These are phyloP conservation scores for Pangasius larnaudii DNA, from an alignment of 2,797 vertebrate species.

Conservation along the genomic window DNA sequence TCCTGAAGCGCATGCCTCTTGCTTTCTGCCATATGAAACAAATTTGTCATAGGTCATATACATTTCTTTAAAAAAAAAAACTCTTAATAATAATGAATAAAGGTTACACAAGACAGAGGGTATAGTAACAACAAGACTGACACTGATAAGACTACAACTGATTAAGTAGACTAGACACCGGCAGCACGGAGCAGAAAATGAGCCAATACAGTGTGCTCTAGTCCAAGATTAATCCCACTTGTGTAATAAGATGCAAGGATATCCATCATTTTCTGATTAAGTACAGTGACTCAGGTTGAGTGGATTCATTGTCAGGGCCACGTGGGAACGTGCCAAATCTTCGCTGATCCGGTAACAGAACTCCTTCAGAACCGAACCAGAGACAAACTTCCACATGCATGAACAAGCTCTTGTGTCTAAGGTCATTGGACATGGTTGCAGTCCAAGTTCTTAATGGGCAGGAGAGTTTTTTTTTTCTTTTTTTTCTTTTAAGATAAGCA, in stretches of 20 bases:
- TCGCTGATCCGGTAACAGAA: constrained; percentile 23
- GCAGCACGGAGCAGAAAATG: constrained; percentile 12
- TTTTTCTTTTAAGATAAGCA: constrained; percentile 31
- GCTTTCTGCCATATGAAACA: constrained; percentile 74
- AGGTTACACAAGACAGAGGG: background rate
- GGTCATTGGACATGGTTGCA: constrained; percentile 27
- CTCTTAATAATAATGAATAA: background rate
- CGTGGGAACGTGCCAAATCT: constrained; percentile 31
- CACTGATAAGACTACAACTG: constrained; percentile 12
- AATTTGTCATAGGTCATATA: background rate
- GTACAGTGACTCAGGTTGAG: constrained; percentile 29
- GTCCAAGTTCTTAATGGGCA: constrained; percentile 42
- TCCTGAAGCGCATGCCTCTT: constrained; percentile 92
- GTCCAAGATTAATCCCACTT: constrained; percentile 30
- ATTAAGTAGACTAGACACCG: constrained; percentile 5
- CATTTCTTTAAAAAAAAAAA: background rate
- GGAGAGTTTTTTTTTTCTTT: background rate
- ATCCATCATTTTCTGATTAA: constrained; percentile 53
- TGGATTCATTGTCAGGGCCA: constrained; percentile 37
- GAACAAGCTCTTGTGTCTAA: constrained; percentile 43
- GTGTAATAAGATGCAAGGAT: constrained; percentile 45
- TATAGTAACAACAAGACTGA: background rate
- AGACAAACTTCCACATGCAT: constrained; percentile 46
- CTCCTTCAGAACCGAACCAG: constrained; percentile 41
- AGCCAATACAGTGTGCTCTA: constrained; percentile 22